Evolutionary conservation across 2,797 vertebrate species (phyloP).

Genomic region (Botia kubotai): DNA sequence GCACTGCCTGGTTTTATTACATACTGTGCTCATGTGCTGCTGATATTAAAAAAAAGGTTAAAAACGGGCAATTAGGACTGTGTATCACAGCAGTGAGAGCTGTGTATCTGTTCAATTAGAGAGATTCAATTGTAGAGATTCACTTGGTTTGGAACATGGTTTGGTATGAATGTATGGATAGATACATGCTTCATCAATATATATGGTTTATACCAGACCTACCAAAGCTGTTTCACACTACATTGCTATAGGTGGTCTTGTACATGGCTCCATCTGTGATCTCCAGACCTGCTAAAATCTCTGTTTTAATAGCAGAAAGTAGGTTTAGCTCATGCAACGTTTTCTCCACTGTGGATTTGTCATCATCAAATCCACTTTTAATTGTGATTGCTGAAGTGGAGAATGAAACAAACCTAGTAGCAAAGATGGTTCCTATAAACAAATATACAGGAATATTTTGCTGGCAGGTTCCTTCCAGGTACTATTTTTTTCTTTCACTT

Average conservation of each 20-base stretch:
- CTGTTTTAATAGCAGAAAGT: neutral
- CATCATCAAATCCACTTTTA: constrained; percentile 37
- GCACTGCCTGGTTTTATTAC: constrained; percentile 37
- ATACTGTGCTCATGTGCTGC: constrained; percentile 6
- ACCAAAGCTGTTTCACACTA: neutral
- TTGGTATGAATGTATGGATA: neutral
- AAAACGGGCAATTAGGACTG: neutral
- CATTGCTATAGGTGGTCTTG: neutral
- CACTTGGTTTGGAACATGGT: neutral
- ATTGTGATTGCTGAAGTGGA: constrained; percentile 26
- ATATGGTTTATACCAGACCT: neutral
- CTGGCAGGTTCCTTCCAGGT: constrained; percentile 5
- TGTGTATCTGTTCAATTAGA: neutral
- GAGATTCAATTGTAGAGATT: neutral
- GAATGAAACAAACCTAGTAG: neutral
- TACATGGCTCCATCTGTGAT: neutral
- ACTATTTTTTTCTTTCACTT: neutral
- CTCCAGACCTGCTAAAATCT: neutral
- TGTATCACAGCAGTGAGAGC: neutral
- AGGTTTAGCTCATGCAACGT: constrained; percentile 30
- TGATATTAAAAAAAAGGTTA: constrained; percentile 22
- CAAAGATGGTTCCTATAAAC: constrained; percentile 27
- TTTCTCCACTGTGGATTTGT: constrained; percentile 27
- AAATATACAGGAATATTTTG: constrained; percentile 19
- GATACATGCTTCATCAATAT: neutral